These are phyloP conservation scores for Mionectes macconnelli DNA, from an alignment of 2,113 vertebrate species.

Conservation along the genomic window DNA sequence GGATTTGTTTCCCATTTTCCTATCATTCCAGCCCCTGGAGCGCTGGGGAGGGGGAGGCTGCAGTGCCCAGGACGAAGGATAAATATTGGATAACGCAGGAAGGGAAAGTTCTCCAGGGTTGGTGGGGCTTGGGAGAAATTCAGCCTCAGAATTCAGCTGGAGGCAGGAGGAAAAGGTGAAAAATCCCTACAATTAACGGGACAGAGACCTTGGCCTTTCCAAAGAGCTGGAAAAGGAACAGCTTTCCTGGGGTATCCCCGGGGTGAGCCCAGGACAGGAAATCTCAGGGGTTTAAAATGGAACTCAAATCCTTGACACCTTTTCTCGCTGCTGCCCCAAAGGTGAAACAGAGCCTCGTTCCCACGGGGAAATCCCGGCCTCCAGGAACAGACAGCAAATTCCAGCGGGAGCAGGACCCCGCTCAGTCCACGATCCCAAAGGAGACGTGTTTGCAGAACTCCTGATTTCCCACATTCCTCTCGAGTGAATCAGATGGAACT, in stretches of 20 bases:
- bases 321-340: not conserved
- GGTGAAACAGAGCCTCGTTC: fast-evolving
- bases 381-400: not conserved
- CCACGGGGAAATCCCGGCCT: not conserved
- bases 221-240: not conserved
- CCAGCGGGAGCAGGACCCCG: not conserved
- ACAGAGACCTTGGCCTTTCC: not conserved
- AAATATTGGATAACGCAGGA: not conserved
- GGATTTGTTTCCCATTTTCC: constrained; percentile 14
- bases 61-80: not conserved
- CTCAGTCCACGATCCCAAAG: not conserved
- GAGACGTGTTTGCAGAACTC: not conserved
- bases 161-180: not conserved
- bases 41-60: constrained; percentile 34
- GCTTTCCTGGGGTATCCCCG: not conserved
- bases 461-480: not conserved
- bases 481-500: not conserved
- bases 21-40: not conserved
- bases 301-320: not conserved
- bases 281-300: not conserved
- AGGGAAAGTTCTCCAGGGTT: not conserved
- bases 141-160: not conserved
- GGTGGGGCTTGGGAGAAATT: not conserved
- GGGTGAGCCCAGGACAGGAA: not conserved
- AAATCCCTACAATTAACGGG: not conserved